phyloP scores from a whole-genome alignment of 2,888 invertebrate genomes.

The Stenodera caucasica region DNA sequence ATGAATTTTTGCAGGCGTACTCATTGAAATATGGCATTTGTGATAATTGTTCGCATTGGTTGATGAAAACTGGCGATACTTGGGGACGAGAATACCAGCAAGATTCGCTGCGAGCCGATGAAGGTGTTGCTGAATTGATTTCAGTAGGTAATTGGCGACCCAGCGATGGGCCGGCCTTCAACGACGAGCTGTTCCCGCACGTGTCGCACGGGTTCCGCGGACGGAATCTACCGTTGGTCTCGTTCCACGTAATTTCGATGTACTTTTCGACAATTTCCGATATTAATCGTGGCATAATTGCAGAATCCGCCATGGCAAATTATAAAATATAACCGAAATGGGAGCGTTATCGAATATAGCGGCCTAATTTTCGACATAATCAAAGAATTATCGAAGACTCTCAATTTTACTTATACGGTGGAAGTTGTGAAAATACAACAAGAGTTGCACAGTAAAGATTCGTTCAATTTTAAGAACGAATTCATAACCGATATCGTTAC shows the following conservation, averaged over 20 bases:
- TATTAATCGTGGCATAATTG: too few species aligned
- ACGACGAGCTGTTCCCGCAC: conserved; percentile 78
- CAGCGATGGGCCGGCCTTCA: conserved; percentile 66
- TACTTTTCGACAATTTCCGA: too few species aligned
- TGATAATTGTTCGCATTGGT: conserved; percentile 63
- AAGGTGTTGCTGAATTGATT: conserved; percentile 47
- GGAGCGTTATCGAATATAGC: conserved; percentile 61
- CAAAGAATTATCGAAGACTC: conserved; percentile 69
- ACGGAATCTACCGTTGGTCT: conserved; percentile 70
- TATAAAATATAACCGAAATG: conserved; percentile 63
- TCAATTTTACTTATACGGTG: conserved; percentile 77
- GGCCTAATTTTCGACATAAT: conserved; percentile 82
- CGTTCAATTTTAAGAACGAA: conserved; percentile 32
- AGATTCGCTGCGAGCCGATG: conserved; percentile 12
- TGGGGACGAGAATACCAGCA: conserved; percentile 58
- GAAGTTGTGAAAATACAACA: conserved; percentile 38
- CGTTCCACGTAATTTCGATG: conserved; percentile 75
- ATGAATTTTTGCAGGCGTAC: conserved; percentile 45
- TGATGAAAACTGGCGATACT: conserved; percentile 60
- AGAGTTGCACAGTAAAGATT: not conserved
- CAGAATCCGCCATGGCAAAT: conserved; percentile 92
- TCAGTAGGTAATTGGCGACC: conserved; percentile 77
- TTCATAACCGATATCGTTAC: conserved; percentile 37
- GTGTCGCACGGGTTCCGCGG: conserved; percentile 77
- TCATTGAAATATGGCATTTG: conserved; percentile 54